phyloP scores from a whole-genome alignment of 1,140 invertebrate species.

The Drosophila seguyi region DNA sequence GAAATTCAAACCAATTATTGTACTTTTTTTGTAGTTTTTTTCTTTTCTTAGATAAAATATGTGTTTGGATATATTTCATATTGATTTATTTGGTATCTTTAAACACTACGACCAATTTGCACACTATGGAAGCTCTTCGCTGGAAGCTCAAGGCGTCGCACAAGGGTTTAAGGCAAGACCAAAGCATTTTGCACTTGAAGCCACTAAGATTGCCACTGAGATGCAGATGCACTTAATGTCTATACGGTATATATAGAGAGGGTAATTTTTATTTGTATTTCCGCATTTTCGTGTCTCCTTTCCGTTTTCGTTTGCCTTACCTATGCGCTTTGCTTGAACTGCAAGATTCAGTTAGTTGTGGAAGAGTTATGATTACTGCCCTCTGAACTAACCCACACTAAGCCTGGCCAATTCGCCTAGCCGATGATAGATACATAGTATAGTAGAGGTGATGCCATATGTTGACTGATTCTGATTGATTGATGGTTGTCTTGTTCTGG shows the following conservation, averaged over 20 bases:
- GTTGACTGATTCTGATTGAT: slow-evolving; percentile 37
- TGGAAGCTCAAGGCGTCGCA: slow-evolving; percentile 64
- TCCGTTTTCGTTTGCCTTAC: slow-evolving; percentile 32
- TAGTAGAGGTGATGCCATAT: slow-evolving; percentile 24
- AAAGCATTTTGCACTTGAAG: slow-evolving; percentile 70
- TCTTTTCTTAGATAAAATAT: slow-evolving; percentile 63
- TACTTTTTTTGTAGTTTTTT: slow-evolving; percentile 35
- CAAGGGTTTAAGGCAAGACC: slow-evolving; percentile 56
- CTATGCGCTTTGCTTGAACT: slow-evolving; percentile 45
- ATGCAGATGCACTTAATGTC: slow-evolving; percentile 45
- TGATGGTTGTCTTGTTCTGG: slow-evolving; percentile 33
- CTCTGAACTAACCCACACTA: slow-evolving; percentile 25
- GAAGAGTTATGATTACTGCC: slow-evolving; percentile 2
- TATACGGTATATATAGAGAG: slow-evolving; percentile 25
- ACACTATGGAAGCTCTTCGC: slow-evolving; percentile 63
- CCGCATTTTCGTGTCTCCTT: slow-evolving; percentile 16
- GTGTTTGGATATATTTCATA: slow-evolving; percentile 46
- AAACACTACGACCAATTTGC: slow-evolving; percentile 74
- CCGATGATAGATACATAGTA: slow-evolving; percentile 14
- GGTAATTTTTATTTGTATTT: not conserved
- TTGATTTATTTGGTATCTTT: slow-evolving; percentile 39
- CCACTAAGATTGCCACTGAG: slow-evolving; percentile 45
- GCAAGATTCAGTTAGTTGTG: slow-evolving; percentile 40
- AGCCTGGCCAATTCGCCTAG: slow-evolving; percentile 35
- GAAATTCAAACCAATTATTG: slow-evolving; percentile 82